Base-by-base conservation (phyloP, 2,888 invertebrate species). In the Mythimna pallens region DNA sequence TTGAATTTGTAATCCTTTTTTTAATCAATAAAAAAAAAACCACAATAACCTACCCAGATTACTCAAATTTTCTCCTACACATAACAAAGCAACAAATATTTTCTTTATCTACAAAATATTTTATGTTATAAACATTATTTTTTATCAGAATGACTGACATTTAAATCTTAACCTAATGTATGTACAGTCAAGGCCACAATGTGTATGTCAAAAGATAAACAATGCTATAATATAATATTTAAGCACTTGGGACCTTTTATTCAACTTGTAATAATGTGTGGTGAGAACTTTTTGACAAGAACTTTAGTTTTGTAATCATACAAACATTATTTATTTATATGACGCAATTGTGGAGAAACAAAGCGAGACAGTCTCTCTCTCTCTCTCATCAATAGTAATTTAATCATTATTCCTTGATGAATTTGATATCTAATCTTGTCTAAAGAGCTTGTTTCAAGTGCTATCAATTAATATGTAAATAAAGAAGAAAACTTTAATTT, bases 121-220 rank as follows among this genome's bases (percentile, higher is more conserved):
- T 47, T 54, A 50, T 61, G 20, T 52, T 34, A 14, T 30, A 12
- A 40, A 64, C 22, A 54, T n/a, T 30, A 47, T n/a, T 55, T 78
- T 78, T 65, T 70, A 79, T 79, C 79, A 34, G 47, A 65, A 40
- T 40, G 73, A 59, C 40, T 79, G 76, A 47, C 58, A 59, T 64
- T 58, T 72, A 66, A 77, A 59, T 72, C 22, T 72, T 47, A 76
- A 63, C 63, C 63, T 59, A 57, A 1, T 52, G 5, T 50, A 12
- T 50, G 10, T 67, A 47, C 10, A 40, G 12, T 59, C 65, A 76
- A 76, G 79, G 76, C 47, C 64, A 54, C 57, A 64, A 17, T 17
- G 8, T 59, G 4, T 70, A 36, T 40, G 64, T 43, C 17, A 54
- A n/a, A 61, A 58, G 76, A 72, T 76, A 78, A 78, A 78, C 22